These are phyloP conservation scores for Acanthosoma haemorrhoidale DNA, from an alignment of 2,888 invertebrate genomes.

Conservation along the genomic window DNA sequence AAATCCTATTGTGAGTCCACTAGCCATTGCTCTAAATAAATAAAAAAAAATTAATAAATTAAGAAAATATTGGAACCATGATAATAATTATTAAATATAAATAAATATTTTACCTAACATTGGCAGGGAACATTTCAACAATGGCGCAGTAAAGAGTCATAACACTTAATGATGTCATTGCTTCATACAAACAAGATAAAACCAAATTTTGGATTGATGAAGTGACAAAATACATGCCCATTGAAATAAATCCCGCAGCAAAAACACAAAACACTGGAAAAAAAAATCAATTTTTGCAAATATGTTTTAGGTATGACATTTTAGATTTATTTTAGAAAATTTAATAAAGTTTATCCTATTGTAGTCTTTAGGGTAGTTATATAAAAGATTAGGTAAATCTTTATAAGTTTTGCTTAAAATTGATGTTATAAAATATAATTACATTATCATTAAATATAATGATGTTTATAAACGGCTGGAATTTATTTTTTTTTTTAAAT, in stretches of 20 bases:
- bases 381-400: too few relatives aligned
- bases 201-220: conserved; percentile 66
- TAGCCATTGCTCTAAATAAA: conserved; percentile 68
- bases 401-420: too few relatives aligned
- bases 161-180: conserved; percentile 71
- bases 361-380: too few relatives aligned
- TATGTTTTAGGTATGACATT: too few relatives aligned
- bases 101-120: conserved; percentile 58
- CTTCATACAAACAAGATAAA: conserved; percentile 72
- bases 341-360: too few relatives aligned
- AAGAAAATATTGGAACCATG: too few relatives aligned
- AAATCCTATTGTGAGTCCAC: conserved; percentile 70
- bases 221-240: conserved; percentile 69
- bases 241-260: conserved; percentile 65
- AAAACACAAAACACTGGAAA: conserved; percentile 66
- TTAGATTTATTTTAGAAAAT: too few relatives aligned
- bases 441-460: too few relatives aligned
- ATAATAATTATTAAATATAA: background rate
- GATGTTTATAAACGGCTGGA: too few relatives aligned
- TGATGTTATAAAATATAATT: too few relatives aligned
- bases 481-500: too few relatives aligned
- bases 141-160: conserved; percentile 75
- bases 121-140: conserved; percentile 76
- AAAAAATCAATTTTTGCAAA: too few relatives aligned
- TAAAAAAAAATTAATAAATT: background rate